These are phyloP conservation scores for Tachysurus fulvidraco DNA, from an alignment of 2,113 vertebrate genomes.

Conservation along the genomic window DNA sequence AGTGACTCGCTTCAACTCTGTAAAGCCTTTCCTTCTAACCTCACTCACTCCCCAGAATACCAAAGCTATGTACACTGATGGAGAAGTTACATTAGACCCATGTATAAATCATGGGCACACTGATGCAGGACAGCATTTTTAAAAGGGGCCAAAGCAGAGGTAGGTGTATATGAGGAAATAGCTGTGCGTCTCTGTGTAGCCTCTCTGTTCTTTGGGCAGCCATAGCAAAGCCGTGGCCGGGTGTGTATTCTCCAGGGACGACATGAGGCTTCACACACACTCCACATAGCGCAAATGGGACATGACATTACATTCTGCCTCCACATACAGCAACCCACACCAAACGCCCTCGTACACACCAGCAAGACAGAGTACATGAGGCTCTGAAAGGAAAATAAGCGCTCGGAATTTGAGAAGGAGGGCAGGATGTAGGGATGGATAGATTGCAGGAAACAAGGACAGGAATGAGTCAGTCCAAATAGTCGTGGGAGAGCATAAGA, in stretches of 20 bases:
- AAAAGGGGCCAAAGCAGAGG: slow-evolving; percentile 2
- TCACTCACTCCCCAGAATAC: neutral
- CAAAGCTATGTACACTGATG: slow-evolving; percentile 23
- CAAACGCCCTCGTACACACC: neutral
- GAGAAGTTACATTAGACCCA: slow-evolving; percentile 56
- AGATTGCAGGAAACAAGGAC: slow-evolving; percentile 44
- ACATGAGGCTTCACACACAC: slow-evolving; percentile 35
- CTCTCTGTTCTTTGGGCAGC: slow-evolving; percentile 20
- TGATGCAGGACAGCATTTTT: slow-evolving; percentile 31
- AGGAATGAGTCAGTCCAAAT: slow-evolving; percentile 47
- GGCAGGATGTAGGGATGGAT: slow-evolving; percentile 20
- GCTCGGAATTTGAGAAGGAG: slow-evolving; percentile 44
- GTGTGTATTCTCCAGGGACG: slow-evolving; percentile 49
- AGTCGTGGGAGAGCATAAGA: slow-evolving; percentile 40
- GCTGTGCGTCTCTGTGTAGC: slow-evolving; percentile 20
- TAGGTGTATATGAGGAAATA: slow-evolving; percentile 20
- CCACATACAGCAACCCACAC: slow-evolving; percentile 36
- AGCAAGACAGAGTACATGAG: slow-evolving; percentile 11
- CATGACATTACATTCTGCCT: slow-evolving; percentile 54
- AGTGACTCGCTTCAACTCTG: slow-evolving; percentile 1
- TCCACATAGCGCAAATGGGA: slow-evolving; percentile 54
- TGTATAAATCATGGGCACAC: slow-evolving; percentile 52
- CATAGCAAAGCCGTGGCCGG: slow-evolving; percentile 29
- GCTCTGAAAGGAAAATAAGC: slow-evolving; percentile 42
- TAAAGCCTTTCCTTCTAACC: neutral